Evolutionary conservation across 2,888 invertebrate genomes (phyloP).

Genomic region (Priocnemis perturbator): DNA sequence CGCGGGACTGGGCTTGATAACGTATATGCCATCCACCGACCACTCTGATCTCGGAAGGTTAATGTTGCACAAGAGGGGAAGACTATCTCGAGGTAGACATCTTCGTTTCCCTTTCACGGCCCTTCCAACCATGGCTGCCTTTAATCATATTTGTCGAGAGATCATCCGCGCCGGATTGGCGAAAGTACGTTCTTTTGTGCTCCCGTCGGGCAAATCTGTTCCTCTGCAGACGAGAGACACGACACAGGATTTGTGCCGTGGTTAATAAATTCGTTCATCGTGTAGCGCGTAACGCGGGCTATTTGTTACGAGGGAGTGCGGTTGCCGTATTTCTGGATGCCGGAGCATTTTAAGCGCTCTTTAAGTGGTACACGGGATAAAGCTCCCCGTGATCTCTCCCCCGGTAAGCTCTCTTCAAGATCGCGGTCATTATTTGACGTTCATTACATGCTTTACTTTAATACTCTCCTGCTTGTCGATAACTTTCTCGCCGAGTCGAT

Average conservation of each 20-base stretch:
- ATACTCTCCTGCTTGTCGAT: no score
- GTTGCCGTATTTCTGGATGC: no score
- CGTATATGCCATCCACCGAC: conserved; percentile 15
- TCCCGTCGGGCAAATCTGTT: conserved; percentile 28
- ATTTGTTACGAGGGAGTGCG: no score
- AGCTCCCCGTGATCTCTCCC: no score
- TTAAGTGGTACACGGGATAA: no score
- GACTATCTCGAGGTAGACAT: conserved; percentile 39
- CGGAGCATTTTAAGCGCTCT: no score
- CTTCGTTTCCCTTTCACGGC: conserved; percentile 27
- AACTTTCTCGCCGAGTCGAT: no score
- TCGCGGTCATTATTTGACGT: no score
- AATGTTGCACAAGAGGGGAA: conserved; percentile 37
- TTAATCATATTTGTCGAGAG: conserved; percentile 50
- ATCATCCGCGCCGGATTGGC: background rate
- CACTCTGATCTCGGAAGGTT: conserved; percentile 39
- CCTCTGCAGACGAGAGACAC: conserved; percentile 7
- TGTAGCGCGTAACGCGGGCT: no score
- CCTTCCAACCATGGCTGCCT: conserved; percentile 30
- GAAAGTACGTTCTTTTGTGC: background rate
- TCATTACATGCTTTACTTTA: no score
- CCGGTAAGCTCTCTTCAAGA: no score
- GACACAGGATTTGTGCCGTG: background rate
- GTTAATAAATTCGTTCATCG: no score
- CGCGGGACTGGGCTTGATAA: conserved; percentile 30